Base-by-base conservation (phyloP, 2,797 vertebrate species). In the Leptodactylus fallax region DNA sequence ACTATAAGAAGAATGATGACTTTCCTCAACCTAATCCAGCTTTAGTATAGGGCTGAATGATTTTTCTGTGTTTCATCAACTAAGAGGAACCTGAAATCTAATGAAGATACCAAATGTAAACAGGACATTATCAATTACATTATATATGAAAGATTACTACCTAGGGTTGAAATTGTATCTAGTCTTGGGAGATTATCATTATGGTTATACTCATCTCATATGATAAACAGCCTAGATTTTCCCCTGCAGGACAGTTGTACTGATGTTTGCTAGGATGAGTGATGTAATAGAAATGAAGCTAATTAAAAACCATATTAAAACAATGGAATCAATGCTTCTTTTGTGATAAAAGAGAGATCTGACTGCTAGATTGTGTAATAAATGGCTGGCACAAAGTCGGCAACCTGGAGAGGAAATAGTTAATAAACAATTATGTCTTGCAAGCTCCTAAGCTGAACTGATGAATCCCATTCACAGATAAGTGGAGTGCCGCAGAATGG, bases 391-490 rank as follows among this genome's bases (percentile, higher is more conserved):
- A 72, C 72, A 76, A 51, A 51, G 19, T 19, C 6, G 10, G 45
- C 1, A 51, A 10, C 6, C 23, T 58, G 53, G 53, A 58, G 19
- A 10, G 17, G 51, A 56, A 16, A 27, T 16, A 27, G 53, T 79
- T 79, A 79, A 51, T 58, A 27, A 55, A 78, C 51, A 23, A 49
- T 27, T 19, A 78, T 55, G 53, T 25, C 53, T 49, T n/a, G 74
- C 49, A 23, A 78, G 16, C 21, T 79, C 77, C 77, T 27, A 58
- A 79, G 72, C 77, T 58, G 55, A 79, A 79, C n/a, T 56, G 77
- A 19, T 79, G 77, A 55, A 56, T 79, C 55, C 53, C 53, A 79
- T 79, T 56, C 53, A 79, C 77, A 27, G 77, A 56, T 56, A 79
- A 79, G 53, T 79, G 77, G 53, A 23, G 21, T 11, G 3, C 45